These are phyloP conservation scores for Habropoda laboriosa DNA, from an alignment of 1,140 invertebrate genomes.

Conservation along the genomic window DNA sequence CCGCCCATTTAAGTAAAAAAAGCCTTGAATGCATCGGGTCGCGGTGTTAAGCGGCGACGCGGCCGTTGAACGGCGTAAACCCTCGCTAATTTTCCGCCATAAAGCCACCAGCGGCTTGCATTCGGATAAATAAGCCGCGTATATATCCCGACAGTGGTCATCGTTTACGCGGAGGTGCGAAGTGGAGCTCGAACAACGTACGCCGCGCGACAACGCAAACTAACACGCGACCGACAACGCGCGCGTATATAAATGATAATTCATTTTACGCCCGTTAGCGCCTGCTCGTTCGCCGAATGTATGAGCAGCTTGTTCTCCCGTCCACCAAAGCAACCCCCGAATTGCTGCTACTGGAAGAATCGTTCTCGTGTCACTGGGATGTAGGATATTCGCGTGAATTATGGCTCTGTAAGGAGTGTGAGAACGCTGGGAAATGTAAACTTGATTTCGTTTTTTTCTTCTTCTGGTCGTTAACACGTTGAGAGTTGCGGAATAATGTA, in stretches of 20 bases:
- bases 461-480: too few species aligned
- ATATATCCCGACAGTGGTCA: conserved; percentile 63
- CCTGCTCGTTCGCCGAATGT: conserved; percentile 11
- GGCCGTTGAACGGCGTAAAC: conserved; percentile 66
- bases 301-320: conserved; percentile 31
- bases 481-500: too few species aligned
- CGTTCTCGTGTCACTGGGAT: not conserved
- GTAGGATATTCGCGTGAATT: not conserved
- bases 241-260: conserved; percentile 72
- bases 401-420: too few species aligned
- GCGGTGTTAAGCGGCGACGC: conserved; percentile 72
- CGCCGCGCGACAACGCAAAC: conserved; percentile 67
- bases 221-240: conserved; percentile 55
- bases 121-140: conserved; percentile 74
- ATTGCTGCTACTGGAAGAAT: conserved; percentile 27
- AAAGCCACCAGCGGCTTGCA: conserved; percentile 69
- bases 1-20: conserved; percentile 70
- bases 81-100: conserved; percentile 76
- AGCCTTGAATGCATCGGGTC: conserved; percentile 70
- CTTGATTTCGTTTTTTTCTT: too few species aligned
- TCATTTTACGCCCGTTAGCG: conserved; percentile 73
- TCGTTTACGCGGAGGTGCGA: conserved; percentile 72
- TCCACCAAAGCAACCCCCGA: conserved; percentile 42
- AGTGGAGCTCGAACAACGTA: conserved; percentile 64
- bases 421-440: too few species aligned